These are phyloP conservation scores for Peromyscus maniculatus DNA, from an alignment of 2,113 vertebrate genomes.

Conservation along the genomic window DNA sequence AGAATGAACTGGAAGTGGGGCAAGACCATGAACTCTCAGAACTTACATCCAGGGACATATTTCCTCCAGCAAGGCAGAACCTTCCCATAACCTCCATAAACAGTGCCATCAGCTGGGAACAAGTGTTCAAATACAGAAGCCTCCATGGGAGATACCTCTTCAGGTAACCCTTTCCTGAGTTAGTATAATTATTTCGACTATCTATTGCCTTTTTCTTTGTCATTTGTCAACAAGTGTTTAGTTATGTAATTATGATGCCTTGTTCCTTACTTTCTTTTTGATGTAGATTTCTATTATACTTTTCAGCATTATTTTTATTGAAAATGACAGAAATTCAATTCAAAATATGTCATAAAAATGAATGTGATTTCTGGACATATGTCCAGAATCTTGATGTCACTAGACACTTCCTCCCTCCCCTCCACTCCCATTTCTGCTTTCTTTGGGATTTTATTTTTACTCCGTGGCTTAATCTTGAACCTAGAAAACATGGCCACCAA, in stretches of 20 bases:
- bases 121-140: neutral
- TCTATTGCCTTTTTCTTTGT: neutral
- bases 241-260: neutral
- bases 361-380: neutral
- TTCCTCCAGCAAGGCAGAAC: neutral
- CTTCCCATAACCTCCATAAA: neutral
- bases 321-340: constrained; percentile 39
- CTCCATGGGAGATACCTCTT: neutral
- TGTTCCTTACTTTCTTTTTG: neutral
- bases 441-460: neutral
- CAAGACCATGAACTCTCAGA: neutral
- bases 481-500: neutral
- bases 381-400: neutral
- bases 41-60: neutral
- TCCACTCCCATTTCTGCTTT: neutral
- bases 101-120: neutral
- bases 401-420: neutral
- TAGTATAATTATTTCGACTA: neutral
- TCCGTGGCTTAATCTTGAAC: neutral
- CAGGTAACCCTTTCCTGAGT: neutral
- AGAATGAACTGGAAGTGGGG: too few species aligned
- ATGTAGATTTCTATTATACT: neutral
- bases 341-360: neutral
- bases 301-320: neutral
- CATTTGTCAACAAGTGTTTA: neutral